Evolutionary conservation across 2,113 vertebrate species (phyloP).

Genomic region (Azemiops feae): DNA sequence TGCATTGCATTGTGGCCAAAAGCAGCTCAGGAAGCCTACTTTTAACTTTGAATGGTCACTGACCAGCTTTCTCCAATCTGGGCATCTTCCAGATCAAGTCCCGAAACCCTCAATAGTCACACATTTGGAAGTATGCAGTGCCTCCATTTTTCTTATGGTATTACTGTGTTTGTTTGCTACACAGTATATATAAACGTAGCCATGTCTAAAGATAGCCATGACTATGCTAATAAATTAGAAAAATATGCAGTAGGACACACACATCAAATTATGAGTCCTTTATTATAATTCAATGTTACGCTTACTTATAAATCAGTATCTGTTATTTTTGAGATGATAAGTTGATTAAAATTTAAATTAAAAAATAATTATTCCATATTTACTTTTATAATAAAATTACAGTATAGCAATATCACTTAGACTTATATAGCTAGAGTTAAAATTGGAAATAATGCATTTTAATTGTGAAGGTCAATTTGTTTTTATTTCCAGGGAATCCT

Average conservation of each 20-base stretch:
- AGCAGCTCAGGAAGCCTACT: neutral
- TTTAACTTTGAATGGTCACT: neutral
- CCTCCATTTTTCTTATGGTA: neutral
- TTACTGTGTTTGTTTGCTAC: neutral
- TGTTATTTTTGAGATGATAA: neutral
- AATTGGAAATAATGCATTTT: neutral
- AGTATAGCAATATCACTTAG: neutral
- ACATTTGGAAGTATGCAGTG: neutral
- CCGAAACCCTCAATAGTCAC: neutral
- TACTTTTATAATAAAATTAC: neutral
- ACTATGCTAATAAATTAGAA: neutral
- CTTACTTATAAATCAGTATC: neutral
- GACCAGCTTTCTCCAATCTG: neutral
- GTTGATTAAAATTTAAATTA: neutral
- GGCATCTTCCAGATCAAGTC: neutral
- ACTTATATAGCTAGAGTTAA: neutral
- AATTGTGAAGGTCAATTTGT: neutral
- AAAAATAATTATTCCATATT: neutral
- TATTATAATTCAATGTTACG: neutral
- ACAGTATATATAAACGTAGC: neutral
- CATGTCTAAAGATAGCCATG: neutral
- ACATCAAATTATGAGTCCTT: neutral
- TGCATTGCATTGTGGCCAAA: too few relatives aligned
- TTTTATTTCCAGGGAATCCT: neutral
- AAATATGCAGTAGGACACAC: neutral